Percentiles rank a stretch among this genome's conserved stretches.
These are phyloP conservation scores for Nycticebus coucang DNA, from an alignment of 2,113 vertebrate genomes.

Conservation along the genomic window DNA sequence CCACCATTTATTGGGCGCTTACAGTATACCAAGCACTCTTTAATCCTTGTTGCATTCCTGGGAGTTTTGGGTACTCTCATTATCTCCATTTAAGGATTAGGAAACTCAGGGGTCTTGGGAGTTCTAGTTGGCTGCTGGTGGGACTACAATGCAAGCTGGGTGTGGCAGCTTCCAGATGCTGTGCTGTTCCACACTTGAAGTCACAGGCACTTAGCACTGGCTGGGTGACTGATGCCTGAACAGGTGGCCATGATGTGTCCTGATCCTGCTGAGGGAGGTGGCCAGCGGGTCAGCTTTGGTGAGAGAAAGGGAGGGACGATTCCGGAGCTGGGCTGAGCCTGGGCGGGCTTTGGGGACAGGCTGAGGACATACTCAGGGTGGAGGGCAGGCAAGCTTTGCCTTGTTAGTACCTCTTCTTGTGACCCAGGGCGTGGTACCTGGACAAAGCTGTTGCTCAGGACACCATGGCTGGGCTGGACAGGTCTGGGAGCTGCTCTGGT, in stretches of 20 bases:
- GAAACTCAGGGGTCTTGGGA: not conserved
- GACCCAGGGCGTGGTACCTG: not conserved
- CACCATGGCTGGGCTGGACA: accelerated
- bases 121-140: not conserved
- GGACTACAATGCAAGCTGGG: not conserved
- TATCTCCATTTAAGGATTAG: not conserved
- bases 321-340: not conserved
- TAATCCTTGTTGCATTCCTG: not conserved
- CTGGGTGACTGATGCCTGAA: not conserved
- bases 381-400: not conserved
- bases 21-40: not conserved
- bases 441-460: not conserved
- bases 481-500: not conserved
- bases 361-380: too few species aligned
- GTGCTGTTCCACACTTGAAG: not conserved
- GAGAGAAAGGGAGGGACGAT: not conserved
- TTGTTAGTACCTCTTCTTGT: not conserved
- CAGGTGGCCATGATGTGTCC: not conserved
- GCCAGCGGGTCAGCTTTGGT: not conserved
- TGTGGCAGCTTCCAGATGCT: not conserved
- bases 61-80: not conserved
- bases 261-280: not conserved
- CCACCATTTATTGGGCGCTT: not conserved
- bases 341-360: not conserved
- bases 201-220: not conserved